phyloP scores from a whole-genome alignment of 2,888 invertebrate species.

The Dichetophora obliterata region DNA sequence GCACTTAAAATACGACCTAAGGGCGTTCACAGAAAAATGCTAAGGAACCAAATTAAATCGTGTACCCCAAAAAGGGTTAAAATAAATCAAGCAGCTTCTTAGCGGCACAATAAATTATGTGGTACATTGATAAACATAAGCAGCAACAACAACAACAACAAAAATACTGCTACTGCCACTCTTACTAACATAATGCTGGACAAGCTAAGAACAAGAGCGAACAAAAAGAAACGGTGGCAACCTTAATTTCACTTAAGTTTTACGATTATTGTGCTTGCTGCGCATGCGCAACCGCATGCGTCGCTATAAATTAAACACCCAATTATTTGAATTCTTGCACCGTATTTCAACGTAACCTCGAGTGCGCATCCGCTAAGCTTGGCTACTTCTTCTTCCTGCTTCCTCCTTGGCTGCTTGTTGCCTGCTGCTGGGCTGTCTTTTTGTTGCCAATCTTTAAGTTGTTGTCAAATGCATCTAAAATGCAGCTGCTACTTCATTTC shows the following conservation, averaged over 20 bases:
- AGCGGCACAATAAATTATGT: constrained; percentile 13
- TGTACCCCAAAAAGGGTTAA: not conserved
- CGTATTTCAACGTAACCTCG: constrained; percentile 6
- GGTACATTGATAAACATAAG: constrained; percentile 7
- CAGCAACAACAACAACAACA: not conserved
- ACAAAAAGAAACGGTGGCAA: constrained; percentile 11
- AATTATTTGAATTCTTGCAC: constrained; percentile 63
- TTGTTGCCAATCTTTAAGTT: constrained; percentile 53
- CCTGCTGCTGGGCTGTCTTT: constrained; percentile 46
- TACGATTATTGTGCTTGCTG: constrained; percentile 44
- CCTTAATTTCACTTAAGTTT: constrained; percentile 27
- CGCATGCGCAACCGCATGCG: constrained; percentile 55
- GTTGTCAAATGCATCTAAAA: constrained; percentile 58
- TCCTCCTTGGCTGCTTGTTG: constrained; percentile 35
- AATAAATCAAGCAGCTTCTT: not conserved
- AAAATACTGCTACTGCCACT: not conserved
- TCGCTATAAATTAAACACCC: constrained; percentile 63
- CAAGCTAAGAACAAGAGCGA: not conserved
- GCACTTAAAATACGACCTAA: not conserved
- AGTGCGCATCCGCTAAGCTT: not conserved
- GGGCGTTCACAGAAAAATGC: not conserved
- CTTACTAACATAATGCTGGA: not conserved
- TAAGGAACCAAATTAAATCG: not conserved
- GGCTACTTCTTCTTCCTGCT: not conserved
- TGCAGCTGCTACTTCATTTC: constrained; percentile 61